phyloP scores from a whole-genome alignment of 2,113 vertebrate species.

The Apeltes quadracus region DNA sequence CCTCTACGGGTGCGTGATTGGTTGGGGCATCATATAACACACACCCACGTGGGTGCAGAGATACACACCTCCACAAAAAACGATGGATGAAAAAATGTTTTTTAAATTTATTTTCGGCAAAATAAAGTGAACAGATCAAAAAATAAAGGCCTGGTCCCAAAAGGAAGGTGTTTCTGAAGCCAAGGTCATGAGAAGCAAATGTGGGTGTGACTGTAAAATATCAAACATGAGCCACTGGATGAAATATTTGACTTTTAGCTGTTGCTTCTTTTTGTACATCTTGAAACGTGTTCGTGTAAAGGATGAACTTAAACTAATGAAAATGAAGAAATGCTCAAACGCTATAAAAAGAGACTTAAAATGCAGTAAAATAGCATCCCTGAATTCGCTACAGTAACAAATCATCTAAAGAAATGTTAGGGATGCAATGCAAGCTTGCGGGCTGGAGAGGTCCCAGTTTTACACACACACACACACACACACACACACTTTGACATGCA shows the following conservation, averaged over 20 bases:
- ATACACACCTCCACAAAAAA: constrained; percentile 37
- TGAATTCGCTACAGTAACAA: not conserved
- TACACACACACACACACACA: not conserved
- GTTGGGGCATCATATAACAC: constrained; percentile 67
- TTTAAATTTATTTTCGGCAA: not conserved
- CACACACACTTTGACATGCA: not conserved
- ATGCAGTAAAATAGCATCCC: not conserved
- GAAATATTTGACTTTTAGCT: not conserved
- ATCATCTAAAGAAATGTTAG: not conserved
- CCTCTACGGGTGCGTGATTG: constrained; percentile 65
- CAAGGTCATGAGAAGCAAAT: constrained; percentile 4
- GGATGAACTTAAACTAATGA: not conserved
- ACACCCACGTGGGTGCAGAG: constrained; percentile 54
- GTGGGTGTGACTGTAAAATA: not conserved
- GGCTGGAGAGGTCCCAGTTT: constrained; percentile 48
- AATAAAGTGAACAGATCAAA: not conserved
- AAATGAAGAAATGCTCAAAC: not conserved
- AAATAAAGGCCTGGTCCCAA: not conserved
- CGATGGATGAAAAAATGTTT: not conserved
- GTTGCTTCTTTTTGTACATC: not conserved
- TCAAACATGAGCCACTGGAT: not conserved
- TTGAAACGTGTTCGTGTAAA: not conserved
- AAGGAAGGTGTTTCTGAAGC: constrained; percentile 9
- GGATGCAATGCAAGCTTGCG: constrained; percentile 18
- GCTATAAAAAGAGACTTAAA: not conserved